Conservation (phyloP, 2,797 vertebrate species). For the Pseudomugil gertrudae region DNA sequence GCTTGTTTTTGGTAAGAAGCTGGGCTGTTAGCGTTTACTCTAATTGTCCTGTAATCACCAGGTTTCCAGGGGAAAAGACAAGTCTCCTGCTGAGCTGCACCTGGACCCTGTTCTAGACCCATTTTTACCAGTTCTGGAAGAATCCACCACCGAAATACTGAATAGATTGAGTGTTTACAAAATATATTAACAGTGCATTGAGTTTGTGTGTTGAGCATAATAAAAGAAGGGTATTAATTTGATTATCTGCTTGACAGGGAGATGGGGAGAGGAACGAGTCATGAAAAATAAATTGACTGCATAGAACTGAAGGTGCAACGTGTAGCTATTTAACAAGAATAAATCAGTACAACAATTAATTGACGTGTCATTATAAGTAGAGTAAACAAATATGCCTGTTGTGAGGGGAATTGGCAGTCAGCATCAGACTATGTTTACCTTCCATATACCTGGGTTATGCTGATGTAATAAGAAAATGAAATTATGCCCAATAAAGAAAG, state of each 20-base stretch:
- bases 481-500: neutral
- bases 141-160: conserved; percentile 1
- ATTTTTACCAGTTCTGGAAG: conserved; percentile 32
- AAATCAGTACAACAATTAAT: conserved; percentile 41
- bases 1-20: conserved; percentile 56
- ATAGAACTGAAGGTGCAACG: conserved; percentile 41
- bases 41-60: conserved; percentile 73
- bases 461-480: neutral
- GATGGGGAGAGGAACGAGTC: neutral
- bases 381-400: conserved; percentile 48
- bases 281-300: conserved; percentile 32
- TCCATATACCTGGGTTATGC: neutral
- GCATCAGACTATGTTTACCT: conserved; percentile 1
- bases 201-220: neutral
- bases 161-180: neutral
- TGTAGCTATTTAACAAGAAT: conserved; percentile 47
- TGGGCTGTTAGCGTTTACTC: conserved; percentile 73
- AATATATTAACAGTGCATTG: neutral
- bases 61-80: conserved; percentile 48
- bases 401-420: conserved; percentile 26
- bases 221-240: conserved; percentile 17
- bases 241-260: conserved; percentile 10
- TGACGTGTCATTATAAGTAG: conserved; percentile 43
- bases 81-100: conserved; percentile 56
- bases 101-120: conserved; percentile 55